Conservation (phyloP, 1,140 invertebrate genomes). For the Cyrtorhinus lividipennis region DNA sequence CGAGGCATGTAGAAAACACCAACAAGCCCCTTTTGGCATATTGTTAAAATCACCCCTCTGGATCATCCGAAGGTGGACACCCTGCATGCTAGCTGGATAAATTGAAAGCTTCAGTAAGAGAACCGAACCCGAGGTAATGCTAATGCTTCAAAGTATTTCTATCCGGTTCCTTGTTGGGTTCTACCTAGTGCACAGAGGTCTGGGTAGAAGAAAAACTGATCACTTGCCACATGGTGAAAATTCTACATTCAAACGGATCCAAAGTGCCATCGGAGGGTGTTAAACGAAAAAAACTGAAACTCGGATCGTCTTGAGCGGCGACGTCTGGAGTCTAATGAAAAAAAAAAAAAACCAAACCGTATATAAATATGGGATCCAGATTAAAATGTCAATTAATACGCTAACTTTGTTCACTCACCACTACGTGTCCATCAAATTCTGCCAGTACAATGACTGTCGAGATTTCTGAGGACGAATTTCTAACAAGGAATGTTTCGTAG, state of each 20-base stretch:
- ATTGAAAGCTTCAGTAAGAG: not conserved
- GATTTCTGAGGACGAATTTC: conserved; percentile 25
- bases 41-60: not conserved
- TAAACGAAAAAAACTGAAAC: conserved; percentile 25
- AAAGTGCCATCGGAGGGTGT: conserved; percentile 26
- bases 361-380: no score
- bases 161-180: no score
- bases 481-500: conserved; percentile 25
- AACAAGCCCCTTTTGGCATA: not conserved
- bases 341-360: no score
- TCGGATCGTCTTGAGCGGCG: conserved; percentile 18
- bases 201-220: conserved; percentile 9
- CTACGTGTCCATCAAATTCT: not conserved
- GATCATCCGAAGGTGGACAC: not conserved
- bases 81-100: not conserved
- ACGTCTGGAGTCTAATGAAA: not conserved
- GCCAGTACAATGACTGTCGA: not conserved
- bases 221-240: conserved; percentile 26
- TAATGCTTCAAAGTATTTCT: not conserved
- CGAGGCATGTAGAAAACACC: no score
- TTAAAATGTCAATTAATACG: no score
- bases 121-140: not conserved
- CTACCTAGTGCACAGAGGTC: no score
- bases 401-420: no score
- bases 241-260: conserved; percentile 26